Conservation (phyloP, 2,888 invertebrate species). For the Cataglyphis altisquamis region DNA sequence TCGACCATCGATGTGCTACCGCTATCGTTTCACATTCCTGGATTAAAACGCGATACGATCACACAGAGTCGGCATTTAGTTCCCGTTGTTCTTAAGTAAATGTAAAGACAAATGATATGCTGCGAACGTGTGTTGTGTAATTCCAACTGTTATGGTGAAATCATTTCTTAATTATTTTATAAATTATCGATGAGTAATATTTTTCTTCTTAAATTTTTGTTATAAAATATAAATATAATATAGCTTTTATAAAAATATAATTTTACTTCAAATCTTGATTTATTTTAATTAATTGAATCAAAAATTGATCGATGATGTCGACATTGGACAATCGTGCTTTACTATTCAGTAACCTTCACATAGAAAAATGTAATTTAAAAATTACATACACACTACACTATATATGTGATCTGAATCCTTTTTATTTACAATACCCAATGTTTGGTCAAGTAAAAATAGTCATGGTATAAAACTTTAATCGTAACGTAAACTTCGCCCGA, state of each 20-base stretch:
- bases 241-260: not conserved
- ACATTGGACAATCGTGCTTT: not conserved
- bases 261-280: not conserved
- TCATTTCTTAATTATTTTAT: not conserved
- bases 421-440: not conserved
- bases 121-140: not conserved
- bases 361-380: not conserved
- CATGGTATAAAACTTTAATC: not conserved
- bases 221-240: slow-evolving; percentile 2
- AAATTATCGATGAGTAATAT: not conserved
- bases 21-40: slow-evolving; percentile 32
- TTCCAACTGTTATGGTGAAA: not conserved
- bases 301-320: not conserved
- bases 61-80: not conserved
- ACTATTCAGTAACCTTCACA: not conserved
- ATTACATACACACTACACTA: not conserved
- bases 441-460: not conserved
- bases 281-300: not conserved
- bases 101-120: not conserved
- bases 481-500: slow-evolving; percentile 13
- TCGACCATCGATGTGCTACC: slow-evolving; percentile 53
- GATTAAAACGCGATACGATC: slow-evolving; percentile 25
- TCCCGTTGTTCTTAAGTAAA: not conserved
- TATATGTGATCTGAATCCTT: not conserved
- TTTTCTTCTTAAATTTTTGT: not conserved